Percentiles rank a stretch among this genome's conserved stretches.
Conservation (phyloP, 2,888 invertebrate genomes). For the Ditula angustiorana region DNA sequence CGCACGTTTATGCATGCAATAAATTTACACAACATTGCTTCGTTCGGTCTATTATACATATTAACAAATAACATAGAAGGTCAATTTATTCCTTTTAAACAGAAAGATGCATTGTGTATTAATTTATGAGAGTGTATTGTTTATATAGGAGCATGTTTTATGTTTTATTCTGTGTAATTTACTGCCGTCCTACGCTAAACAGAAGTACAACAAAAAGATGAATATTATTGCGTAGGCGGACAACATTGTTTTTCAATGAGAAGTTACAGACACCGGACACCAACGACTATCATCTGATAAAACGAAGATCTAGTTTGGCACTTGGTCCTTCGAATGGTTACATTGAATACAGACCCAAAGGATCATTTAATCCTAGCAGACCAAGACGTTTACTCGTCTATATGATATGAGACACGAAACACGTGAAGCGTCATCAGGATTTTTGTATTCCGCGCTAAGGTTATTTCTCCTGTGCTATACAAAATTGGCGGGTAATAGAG, state of each 20-base stretch:
- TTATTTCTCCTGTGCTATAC: no score
- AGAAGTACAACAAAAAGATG: background rate
- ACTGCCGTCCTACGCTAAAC: background rate
- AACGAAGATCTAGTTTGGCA: no score
- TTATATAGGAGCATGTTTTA: background rate
- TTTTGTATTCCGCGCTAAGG: no score
- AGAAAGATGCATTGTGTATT: background rate
- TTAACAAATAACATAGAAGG: conserved; percentile 45
- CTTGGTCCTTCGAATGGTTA: no score
- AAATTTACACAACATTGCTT: conserved; percentile 44
- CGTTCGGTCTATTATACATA: conserved; percentile 40
- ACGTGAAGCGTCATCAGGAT: no score
- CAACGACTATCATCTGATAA: no score
- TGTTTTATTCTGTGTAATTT: background rate
- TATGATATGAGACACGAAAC: no score
- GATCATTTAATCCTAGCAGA: no score
- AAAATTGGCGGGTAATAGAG: no score
- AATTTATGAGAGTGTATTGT: background rate
- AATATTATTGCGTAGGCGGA: background rate
- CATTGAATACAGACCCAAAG: no score
- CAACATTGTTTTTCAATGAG: background rate
- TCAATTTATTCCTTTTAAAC: conserved; percentile 5
- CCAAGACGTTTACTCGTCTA: no score
- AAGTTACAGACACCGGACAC: background rate
- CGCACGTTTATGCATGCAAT: conserved; percentile 48